Evolutionary conservation across 2,113 vertebrate species (phyloP), one percentile per base, ranked within the genome.

Genomic region (Labeo rohita): DNA sequence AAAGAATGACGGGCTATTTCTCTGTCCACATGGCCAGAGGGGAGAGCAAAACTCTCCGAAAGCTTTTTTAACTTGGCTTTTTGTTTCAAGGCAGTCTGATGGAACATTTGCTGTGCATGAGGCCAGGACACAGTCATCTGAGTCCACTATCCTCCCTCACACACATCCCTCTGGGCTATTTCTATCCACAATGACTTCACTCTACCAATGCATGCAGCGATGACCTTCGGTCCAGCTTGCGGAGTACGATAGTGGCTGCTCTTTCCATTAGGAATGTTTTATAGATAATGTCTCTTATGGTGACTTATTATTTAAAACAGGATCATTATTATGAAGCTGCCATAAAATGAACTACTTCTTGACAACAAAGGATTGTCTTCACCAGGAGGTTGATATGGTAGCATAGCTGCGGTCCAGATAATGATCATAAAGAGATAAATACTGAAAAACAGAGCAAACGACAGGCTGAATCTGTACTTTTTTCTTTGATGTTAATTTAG

Each of bases 1-100:
- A 83, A 34, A 77, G 8, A 54, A 54, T 13, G 43, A 74, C 34
- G 63, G 76, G 21, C 50, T 50, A 70, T 12, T 79, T 87, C 39
- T 83, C 68, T 56, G 68, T 84, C 50, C 80, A 83, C 74, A 66
- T 84, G 80, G 73, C 86, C 39, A 50, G 36, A 56, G 86, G 84
- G 84, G 43, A 86, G 36, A 80, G 74, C n/a, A 74, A 74, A 78
- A 80, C 73, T 59, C 68, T 39, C 56, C 61, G 28, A 82, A 82
- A 34, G 23, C 63, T 52, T 54, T 54, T 80, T 65, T 36, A 8
- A 16, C 54, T 86, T 76, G 34, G 43, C 47, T 84, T 86, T 73
- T 59, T 47, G 36, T 59, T 56, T 70, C 36, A 61, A 73, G 28
- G 21, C 61, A 56, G 47, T 79, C 45, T 52, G 65, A 73, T 8